Percentiles rank a stretch among this genome's conserved stretches.
Conservation (phyloP, 2,797 vertebrate species). For the Anisognathus igniventris region DNA sequence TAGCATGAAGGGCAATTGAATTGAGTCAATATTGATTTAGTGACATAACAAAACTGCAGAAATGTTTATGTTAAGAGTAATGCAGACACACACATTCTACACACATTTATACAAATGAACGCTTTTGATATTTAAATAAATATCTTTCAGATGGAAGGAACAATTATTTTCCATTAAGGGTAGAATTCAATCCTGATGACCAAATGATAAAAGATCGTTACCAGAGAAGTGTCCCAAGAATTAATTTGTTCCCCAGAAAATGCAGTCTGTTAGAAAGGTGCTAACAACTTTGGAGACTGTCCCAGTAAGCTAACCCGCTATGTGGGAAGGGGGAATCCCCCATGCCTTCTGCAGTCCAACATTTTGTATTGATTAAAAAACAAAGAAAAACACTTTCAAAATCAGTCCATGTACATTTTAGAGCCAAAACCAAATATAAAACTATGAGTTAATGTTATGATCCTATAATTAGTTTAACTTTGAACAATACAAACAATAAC, state of each 20-base stretch:
- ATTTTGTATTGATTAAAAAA: neutral
- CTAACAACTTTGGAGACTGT: neutral
- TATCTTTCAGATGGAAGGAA: neutral
- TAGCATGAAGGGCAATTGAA: constrained; percentile 40
- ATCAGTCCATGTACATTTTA: neutral
- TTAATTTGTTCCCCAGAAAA: neutral
- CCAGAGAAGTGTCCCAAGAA: neutral
- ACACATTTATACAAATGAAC: neutral
- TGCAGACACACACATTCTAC: neutral
- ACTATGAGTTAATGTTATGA: neutral
- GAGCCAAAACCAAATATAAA: neutral
- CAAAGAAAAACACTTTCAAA: neutral
- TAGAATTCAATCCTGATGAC: neutral
- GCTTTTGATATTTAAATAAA: neutral
- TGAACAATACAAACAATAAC: neutral
- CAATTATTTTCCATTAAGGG: neutral
- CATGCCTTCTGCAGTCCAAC: neutral
- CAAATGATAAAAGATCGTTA: neutral
- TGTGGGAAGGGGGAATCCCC: neutral
- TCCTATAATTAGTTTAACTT: neutral
- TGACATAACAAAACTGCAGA: constrained; percentile 42
- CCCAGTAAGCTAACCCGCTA: neutral
- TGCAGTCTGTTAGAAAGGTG: neutral
- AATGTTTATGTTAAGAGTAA: constrained; percentile 3
- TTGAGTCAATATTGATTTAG: constrained; percentile 56